These are phyloP conservation scores for Muscicapa striata DNA, from an alignment of 2,797 vertebrate genomes.

Conservation along the genomic window DNA sequence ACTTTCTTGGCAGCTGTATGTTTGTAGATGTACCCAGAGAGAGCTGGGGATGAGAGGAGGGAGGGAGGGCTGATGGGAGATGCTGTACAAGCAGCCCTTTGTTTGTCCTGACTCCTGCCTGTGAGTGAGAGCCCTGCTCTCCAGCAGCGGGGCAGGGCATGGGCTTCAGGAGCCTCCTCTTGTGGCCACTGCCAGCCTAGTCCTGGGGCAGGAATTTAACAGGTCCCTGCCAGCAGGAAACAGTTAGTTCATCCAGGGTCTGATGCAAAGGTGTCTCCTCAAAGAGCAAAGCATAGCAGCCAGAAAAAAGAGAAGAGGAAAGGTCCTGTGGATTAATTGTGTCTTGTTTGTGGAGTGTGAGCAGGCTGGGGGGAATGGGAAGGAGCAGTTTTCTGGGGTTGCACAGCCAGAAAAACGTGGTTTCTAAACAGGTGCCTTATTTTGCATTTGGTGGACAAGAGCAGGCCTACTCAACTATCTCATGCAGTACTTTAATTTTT, in stretches of 20 bases:
- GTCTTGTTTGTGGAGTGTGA: neutral
- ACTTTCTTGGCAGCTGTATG: constrained; percentile 55
- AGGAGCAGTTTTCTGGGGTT: neutral
- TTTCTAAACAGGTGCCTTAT: neutral
- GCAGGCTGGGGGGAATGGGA: neutral
- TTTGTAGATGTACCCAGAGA: constrained; percentile 38
- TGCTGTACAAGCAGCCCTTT: constrained; percentile 69
- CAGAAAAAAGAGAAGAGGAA: neutral
- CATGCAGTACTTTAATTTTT: neutral
- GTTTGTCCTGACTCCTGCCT: constrained; percentile 54
- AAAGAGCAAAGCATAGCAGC: neutral
- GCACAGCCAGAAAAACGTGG: neutral
- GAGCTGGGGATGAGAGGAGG: constrained; percentile 25
- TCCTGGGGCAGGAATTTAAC: neutral
- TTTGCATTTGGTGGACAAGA: neutral
- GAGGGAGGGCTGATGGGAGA: constrained; percentile 55
- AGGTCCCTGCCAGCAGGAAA: neutral
- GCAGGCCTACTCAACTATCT: neutral
- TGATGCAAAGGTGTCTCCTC: neutral
- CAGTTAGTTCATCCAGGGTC: neutral
- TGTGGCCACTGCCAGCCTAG: neutral
- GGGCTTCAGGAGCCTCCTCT: constrained; percentile 2
- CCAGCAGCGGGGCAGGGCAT: neutral
- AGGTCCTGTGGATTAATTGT: neutral
- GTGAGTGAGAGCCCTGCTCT: neutral